Conservation (phyloP, 2,113 vertebrate species). For the Saguinus midas region DNA sequence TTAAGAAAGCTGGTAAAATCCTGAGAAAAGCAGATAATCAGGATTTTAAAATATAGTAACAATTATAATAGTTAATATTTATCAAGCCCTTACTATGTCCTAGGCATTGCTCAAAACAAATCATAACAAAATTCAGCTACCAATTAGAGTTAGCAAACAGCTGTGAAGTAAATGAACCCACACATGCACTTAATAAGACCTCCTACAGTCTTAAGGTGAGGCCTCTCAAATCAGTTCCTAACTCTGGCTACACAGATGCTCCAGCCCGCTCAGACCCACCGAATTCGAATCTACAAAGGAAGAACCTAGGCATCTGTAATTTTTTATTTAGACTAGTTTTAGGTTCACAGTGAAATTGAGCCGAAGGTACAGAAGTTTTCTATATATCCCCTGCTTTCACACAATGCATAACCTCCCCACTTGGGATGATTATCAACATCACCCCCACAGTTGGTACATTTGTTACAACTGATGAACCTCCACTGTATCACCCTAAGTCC, state of each 20-base stretch:
- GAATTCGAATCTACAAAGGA: not conserved
- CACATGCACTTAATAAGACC: not conserved
- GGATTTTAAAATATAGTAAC: not conserved
- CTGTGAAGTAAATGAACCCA: not conserved
- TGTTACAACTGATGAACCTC: not conserved
- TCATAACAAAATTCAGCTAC: not conserved
- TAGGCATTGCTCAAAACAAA: not conserved
- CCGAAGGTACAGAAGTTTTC: not conserved
- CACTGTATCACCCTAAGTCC: not conserved
- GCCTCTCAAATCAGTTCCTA: not conserved
- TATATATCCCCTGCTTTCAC: not conserved
- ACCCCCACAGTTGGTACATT: not conserved
- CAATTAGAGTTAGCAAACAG: not conserved
- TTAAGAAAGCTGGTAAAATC: not conserved
- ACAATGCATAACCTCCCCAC: not conserved
- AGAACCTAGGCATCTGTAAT: not conserved
- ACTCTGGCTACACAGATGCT: not conserved
- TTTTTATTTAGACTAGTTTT: not conserved
- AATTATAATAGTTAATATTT: not conserved
- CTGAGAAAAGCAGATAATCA: not conserved
- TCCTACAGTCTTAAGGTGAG: not conserved
- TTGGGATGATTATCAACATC: not conserved
- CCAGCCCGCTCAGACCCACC: not conserved
- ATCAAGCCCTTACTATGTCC: not conserved
- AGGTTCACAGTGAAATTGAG: not conserved